These are phyloP conservation scores for Drosophila albomicans DNA, from an alignment of 1,140 invertebrate genomes.

Conservation along the genomic window DNA sequence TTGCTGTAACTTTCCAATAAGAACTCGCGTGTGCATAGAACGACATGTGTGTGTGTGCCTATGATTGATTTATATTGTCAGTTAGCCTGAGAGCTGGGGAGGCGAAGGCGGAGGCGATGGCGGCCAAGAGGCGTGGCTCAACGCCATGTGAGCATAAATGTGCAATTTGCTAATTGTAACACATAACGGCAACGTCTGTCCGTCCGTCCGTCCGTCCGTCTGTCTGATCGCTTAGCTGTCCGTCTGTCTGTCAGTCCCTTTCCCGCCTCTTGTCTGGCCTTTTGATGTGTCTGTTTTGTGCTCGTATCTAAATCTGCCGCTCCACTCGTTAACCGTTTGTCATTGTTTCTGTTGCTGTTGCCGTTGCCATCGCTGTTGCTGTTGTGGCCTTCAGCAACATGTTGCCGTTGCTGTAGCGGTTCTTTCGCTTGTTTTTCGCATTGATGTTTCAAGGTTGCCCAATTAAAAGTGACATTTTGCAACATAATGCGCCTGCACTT, in stretches of 20 bases:
- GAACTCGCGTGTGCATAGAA: slow-evolving; percentile 53
- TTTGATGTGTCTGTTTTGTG: slow-evolving; percentile 57
- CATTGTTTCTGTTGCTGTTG: slow-evolving; percentile 55
- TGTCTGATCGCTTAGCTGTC: neutral
- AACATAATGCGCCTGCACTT: slow-evolving; percentile 82
- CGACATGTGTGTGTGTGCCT: slow-evolving; percentile 28
- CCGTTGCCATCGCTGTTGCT: slow-evolving; percentile 19
- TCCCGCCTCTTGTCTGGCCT: slow-evolving; percentile 30
- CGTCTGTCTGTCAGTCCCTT: slow-evolving; percentile 24
- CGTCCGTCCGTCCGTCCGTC: slow-evolving; percentile 4
- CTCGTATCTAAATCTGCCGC: slow-evolving; percentile 59
- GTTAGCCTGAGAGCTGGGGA: slow-evolving; percentile 21
- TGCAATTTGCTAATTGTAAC: slow-evolving; percentile 83
- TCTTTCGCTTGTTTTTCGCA: slow-evolving; percentile 82
- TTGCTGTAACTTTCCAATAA: slow-evolving; percentile 76
- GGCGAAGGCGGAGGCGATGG: neutral
- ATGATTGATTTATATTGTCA: slow-evolving; percentile 83
- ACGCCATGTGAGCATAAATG: slow-evolving; percentile 79
- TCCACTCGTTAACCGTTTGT: slow-evolving; percentile 76
- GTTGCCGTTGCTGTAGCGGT: slow-evolving; percentile 61
- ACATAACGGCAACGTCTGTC: slow-evolving; percentile 64
- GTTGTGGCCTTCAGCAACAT: slow-evolving; percentile 72
- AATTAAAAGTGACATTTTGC: slow-evolving; percentile 83
- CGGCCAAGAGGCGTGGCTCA: slow-evolving; percentile 32
- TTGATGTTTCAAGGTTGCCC: slow-evolving; percentile 82